Percentiles rank a stretch among this genome's conserved stretches.
Evolutionary conservation across 2,113 vertebrate species (phyloP).

Genomic region (Lanius ludovicianus): DNA sequence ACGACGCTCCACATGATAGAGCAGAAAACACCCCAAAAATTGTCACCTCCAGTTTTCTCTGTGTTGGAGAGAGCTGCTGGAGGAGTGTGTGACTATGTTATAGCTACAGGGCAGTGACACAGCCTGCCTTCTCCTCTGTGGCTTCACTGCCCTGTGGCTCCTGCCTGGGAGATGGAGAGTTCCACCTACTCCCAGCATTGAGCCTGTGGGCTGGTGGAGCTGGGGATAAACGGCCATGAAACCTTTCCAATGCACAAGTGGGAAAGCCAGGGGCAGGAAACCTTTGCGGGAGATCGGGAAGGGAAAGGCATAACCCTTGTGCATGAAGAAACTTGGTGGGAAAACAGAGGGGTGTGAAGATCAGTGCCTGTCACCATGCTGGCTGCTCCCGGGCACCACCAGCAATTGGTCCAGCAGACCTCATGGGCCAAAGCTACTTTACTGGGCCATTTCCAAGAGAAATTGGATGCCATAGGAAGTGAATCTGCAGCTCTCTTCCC

Average conservation of each 20-base stretch:
- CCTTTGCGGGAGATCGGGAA: neutral
- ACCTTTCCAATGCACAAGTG: rapidly evolving
- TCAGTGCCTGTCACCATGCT: rapidly evolving
- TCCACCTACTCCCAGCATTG: neutral
- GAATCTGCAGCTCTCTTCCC: neutral
- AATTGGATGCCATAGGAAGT: neutral
- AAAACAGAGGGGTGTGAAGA: neutral
- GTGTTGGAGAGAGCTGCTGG: neutral
- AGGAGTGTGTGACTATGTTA: neutral
- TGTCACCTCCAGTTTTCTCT: neutral
- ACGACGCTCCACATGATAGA: rapidly evolving
- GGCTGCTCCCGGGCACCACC: neutral
- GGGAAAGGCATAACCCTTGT: neutral
- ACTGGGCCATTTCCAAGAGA: neutral
- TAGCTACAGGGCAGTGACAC: neutral
- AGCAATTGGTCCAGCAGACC: neutral
- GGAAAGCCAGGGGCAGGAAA: neutral
- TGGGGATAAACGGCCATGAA: rapidly evolving
- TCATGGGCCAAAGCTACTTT: neutral
- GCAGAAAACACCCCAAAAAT: neutral
- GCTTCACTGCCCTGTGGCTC: neutral
- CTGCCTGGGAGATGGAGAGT: neutral
- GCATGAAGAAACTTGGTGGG: neutral
- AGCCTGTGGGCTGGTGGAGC: neutral
- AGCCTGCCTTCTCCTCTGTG: neutral